Evolutionary conservation across 2,888 invertebrate species (phyloP), one percentile per base, ranked within the genome.

Genomic region (Agriopis leucophaearia): DNA sequence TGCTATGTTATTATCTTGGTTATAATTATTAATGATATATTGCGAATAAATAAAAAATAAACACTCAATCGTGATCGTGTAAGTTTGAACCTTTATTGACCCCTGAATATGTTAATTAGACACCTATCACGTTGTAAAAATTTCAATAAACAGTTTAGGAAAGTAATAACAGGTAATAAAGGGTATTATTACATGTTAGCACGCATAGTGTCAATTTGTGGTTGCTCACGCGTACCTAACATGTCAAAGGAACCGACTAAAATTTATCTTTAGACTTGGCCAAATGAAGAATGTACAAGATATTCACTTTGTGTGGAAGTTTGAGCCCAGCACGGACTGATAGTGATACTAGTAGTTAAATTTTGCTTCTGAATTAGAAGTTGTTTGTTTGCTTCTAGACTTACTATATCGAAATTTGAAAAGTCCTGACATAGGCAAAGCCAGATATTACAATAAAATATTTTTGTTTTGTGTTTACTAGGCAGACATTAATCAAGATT

Each of bases 121-220:
- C 47, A 59, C 45, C 57, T 58, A 59, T 55, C 59, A 60, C 60
- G 54, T 45, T 36, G 35, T 35, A 52, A 9, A 63, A 44, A 48
- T 18, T 15, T 40, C 59, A 65, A 59, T 65, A 65, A 66, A 65
- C 51, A 56, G 55, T 27, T 18, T 51, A 40, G 44, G 58, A 63
- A 54, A 58, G 67, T 54, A 63, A 62, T 67, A 47, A 58, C 16
- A 40, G 38, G 67, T 54, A 48, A 63, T 67, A 67, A 67, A 67
- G 15, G 8, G 27, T 27, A 54, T 65, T 63, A 52, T 52, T 54
- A 59, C 66, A 51, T 27, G 51, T 47, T 57, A 51, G 36, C 66
- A 57, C 57, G 62, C 66, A 57, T 36, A 48, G n/a, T 38, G 66
- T 42, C 55, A 47, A 57, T 62, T 60, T 48, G 38, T 55, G 61